Evolutionary conservation across 2,888 invertebrate genomes (phyloP).

Genomic region (Pachydiplax longipennis): DNA sequence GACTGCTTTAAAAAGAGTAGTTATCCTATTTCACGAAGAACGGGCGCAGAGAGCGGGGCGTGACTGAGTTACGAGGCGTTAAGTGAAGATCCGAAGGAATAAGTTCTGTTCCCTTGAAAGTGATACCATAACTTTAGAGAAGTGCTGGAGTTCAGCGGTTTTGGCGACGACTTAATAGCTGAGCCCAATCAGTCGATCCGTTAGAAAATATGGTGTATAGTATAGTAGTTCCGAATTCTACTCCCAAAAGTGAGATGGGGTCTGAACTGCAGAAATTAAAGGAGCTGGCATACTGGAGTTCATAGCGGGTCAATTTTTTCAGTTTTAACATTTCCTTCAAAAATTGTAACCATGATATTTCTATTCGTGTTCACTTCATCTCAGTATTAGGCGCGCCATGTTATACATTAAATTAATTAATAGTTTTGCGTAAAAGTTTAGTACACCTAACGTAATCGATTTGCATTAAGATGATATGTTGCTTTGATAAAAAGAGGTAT

Average conservation of each 20-base stretch:
- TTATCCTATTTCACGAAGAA: not conserved
- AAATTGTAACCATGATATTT: too few species aligned
- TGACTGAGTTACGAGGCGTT: not conserved
- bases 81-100: not conserved
- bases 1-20: not conserved
- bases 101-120: not conserved
- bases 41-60: not conserved
- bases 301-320: too few species aligned
- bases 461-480: too few species aligned
- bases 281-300: too few species aligned
- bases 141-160: not conserved
- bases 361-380: too few species aligned
- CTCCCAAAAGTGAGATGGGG: not conserved
- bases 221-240: not conserved
- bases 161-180: not conserved
- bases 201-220: not conserved
- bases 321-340: too few species aligned
- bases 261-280: too few species aligned
- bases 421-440: too few species aligned
- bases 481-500: too few species aligned
- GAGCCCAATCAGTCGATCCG: not conserved
- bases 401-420: too few species aligned
- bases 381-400: too few species aligned
- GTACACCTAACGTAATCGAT: too few species aligned
- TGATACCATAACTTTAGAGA: not conserved